Evolutionary conservation across 2,888 invertebrate genomes (phyloP).

Genomic region (Camponotus fellah): DNA sequence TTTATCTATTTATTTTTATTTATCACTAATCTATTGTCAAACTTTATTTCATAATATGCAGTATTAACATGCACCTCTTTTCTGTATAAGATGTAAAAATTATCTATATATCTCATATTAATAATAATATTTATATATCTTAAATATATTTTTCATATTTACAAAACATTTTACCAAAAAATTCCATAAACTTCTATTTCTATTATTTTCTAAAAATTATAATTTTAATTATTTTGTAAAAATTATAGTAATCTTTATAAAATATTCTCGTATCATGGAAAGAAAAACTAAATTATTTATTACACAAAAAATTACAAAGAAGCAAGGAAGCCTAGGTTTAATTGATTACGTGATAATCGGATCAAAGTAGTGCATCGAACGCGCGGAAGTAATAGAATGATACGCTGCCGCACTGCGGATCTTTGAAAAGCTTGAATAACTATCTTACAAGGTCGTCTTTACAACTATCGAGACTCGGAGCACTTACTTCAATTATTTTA

Average conservation of each 20-base stretch:
- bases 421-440: background rate
- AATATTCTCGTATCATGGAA: background rate
- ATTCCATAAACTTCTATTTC: background rate
- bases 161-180: background rate
- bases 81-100: background rate
- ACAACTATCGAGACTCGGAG: background rate
- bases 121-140: background rate
- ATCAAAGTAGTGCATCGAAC: background rate
- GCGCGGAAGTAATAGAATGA: background rate
- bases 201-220: background rate
- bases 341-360: background rate
- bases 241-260: background rate
- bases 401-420: conserved; percentile 52
- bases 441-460: background rate
- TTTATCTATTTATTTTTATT: background rate
- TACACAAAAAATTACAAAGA: background rate
- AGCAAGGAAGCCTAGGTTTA: background rate
- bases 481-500: background rate
- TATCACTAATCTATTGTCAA: background rate
- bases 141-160: background rate
- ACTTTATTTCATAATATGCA: background rate
- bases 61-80: background rate
- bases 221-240: background rate
- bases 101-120: background rate
- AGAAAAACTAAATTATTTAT: background rate